Percentiles rank a stretch among this genome's conserved stretches.
phyloP scores from a whole-genome alignment of 2,888 invertebrate genomes.

The Philopedon plagiatum region DNA sequence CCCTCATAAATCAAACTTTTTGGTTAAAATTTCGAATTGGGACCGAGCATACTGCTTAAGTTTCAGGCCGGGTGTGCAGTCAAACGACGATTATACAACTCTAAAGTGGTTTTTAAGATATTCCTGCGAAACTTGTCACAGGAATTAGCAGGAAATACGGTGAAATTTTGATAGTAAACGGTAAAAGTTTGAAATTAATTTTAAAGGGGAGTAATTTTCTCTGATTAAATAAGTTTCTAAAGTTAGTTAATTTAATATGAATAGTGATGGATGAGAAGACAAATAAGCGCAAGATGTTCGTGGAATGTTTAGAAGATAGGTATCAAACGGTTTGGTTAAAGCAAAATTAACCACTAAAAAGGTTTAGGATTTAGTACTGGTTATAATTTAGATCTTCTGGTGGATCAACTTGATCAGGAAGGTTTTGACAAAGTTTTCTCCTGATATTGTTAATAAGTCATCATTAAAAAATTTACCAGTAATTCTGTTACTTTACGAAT shows the following conservation, averaged over 20 bases:
- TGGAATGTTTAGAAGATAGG: background rate
- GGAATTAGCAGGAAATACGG: slow-evolving; percentile 14
- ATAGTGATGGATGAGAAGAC: background rate
- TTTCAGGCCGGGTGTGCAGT: background rate
- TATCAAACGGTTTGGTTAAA: background rate
- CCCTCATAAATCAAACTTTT: slow-evolving; percentile 2
- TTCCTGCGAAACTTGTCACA: slow-evolving; percentile 10
- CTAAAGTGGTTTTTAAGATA: slow-evolving; percentile 18
- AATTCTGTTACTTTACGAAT: too few relatives aligned
- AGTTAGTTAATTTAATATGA: slow-evolving; percentile 10
- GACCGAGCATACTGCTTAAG: background rate
- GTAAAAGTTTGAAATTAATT: slow-evolving; percentile 19
- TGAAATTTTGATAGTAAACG: slow-evolving; percentile 22
- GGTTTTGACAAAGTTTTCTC: too few relatives aligned
- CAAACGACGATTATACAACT: slow-evolving; percentile 9
- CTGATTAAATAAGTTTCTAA: slow-evolving; percentile 5
- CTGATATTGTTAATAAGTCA: too few relatives aligned
- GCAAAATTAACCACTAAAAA: background rate
- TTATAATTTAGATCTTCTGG: background rate
- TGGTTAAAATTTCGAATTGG: background rate
- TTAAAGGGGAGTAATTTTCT: background rate
- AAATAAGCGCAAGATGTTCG: background rate
- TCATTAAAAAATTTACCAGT: too few relatives aligned
- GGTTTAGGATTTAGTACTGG: too few relatives aligned
- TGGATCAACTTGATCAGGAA: too few relatives aligned